A percentile compares a stretch with the other conserved stretches of the same genome.
Conservation (phyloP, 2,797 vertebrate genomes). For the Staurois parvus region DNA sequence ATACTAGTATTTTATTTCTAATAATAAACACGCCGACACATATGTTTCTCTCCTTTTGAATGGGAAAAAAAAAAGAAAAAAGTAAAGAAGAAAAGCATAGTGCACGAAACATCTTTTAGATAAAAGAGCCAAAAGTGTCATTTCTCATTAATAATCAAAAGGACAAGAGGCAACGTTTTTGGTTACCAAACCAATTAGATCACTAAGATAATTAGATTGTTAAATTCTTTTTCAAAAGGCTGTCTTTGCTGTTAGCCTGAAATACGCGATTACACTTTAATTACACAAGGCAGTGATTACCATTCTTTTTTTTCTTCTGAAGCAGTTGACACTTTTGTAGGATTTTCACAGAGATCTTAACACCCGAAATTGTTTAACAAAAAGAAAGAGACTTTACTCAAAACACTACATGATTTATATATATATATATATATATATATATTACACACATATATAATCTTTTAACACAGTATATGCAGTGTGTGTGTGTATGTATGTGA, state of each 20-base stretch:
- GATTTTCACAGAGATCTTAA: neutral
- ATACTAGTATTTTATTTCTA: too few species aligned
- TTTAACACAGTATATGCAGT: too few species aligned
- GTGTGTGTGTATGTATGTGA: too few species aligned
- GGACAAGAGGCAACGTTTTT: constrained; percentile 11
- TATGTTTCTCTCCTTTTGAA: too few species aligned
- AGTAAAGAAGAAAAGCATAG: too few species aligned
- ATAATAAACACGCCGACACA: too few species aligned
- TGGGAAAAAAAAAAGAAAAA: too few species aligned
- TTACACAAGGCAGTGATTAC: constrained; percentile 31
- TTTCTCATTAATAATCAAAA: constrained; percentile 21
- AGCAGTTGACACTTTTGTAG: constrained; percentile 28
- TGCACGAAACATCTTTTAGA: too few species aligned
- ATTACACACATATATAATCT: too few species aligned
- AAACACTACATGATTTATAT: too few species aligned
- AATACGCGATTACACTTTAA: constrained; percentile 40
- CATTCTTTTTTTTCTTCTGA: constrained; percentile 9
- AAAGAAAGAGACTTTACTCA: neutral
- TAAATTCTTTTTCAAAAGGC: constrained; percentile 33
- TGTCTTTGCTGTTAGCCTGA: constrained; percentile 39
- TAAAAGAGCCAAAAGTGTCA: neutral
- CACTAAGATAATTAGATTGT: constrained; percentile 41
- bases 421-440: too few species aligned
- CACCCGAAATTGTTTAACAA: neutral
- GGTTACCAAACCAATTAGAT: constrained; percentile 41